Conservation (phyloP, 2,888 invertebrate species). For the Cybosia mesomella region DNA sequence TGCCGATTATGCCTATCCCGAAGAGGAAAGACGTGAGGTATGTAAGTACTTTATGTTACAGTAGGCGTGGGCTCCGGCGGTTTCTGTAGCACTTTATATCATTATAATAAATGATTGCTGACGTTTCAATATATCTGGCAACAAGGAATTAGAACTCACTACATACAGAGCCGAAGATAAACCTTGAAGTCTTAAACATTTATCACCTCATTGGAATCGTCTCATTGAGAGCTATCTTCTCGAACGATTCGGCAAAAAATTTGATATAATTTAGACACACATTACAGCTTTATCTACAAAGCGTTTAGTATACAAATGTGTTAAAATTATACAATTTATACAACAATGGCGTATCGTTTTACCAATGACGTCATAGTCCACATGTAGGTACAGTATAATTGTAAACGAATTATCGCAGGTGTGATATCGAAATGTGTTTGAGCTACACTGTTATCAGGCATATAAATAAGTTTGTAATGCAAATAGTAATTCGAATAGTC, state of each 20-base stretch:
- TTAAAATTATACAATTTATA: conserved; percentile 20
- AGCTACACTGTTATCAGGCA: conserved; percentile 7
- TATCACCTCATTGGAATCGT: not conserved
- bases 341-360: not conserved
- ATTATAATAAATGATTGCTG: too few species aligned
- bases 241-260: not conserved
- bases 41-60: too few species aligned
- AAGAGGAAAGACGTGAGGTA: too few species aligned
- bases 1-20: not conserved
- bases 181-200: too few species aligned
- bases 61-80: too few species aligned
- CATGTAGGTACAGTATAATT: conserved; percentile 16
- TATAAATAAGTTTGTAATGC: not conserved
- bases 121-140: too few species aligned
- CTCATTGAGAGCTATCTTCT: not conserved
- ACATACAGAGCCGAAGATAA: too few species aligned
- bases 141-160: too few species aligned
- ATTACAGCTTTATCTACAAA: not conserved
- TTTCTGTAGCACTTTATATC: too few species aligned
- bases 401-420: conserved; percentile 17
- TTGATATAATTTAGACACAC: not conserved
- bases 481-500: conserved; percentile 3
- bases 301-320: conserved; percentile 33
- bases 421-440: conserved; percentile 11
- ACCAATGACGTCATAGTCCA: conserved; percentile 36